These are phyloP conservation scores for Nymphicus hollandicus DNA, from an alignment of 2,113 vertebrate genomes.

Conservation along the genomic window DNA sequence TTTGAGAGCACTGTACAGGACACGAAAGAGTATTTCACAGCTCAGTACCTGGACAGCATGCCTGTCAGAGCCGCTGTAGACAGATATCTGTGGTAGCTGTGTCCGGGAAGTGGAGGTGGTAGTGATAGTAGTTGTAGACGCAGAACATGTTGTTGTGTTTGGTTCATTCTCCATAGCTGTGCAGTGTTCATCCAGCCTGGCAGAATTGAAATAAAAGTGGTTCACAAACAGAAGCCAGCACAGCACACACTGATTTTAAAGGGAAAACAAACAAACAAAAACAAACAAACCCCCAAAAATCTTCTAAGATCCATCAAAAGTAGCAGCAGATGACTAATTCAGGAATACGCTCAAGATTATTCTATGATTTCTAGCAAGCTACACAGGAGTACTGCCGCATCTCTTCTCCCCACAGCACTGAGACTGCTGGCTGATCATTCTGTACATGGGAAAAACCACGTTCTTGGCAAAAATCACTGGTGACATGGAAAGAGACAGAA, in stretches of 20 bases:
- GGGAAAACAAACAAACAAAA: neutral
- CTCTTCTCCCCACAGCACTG: neutral
- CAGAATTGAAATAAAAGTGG: neutral
- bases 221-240: neutral
- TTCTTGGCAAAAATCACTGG: neutral
- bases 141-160: slow-evolving; percentile 73
- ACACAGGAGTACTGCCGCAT: neutral
- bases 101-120: slow-evolving; percentile 73
- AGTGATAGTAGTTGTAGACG: slow-evolving; percentile 73
- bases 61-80: slow-evolving; percentile 85
- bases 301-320: neutral
- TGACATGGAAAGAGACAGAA: neutral
- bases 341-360: neutral
- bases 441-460: neutral
- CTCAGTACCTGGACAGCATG: slow-evolving; percentile 87
- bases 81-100: slow-evolving; percentile 79
- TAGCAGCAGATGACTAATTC: neutral
- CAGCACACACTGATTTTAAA: neutral
- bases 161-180: slow-evolving; percentile 80
- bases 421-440: neutral
- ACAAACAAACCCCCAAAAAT: too few relatives aligned
- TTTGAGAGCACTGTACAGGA: neutral
- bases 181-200: slow-evolving; percentile 56
- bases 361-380: neutral
- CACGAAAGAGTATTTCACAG: neutral